Base-by-base conservation (phyloP, 2,797 vertebrate genomes). In the Lepus oiostolus region DNA sequence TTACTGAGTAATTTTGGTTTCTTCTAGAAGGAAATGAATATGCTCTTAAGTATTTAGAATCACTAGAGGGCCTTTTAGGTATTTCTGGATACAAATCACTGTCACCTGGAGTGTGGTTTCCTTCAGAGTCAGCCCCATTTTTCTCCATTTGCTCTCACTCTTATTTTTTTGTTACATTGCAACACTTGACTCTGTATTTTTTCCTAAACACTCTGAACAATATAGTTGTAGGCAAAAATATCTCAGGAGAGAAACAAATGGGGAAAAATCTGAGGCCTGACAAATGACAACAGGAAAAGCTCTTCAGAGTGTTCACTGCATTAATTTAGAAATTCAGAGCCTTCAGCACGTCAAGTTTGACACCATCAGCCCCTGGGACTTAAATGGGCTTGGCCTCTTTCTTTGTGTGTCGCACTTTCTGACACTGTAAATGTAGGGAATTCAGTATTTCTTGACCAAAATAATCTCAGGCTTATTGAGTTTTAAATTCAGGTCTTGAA, bases 1-100 rank as follows among this genome's bases (percentile, higher is more conserved):
- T 90, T 97, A 88, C 79, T 85, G 47, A 22, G 62, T 91, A 97
- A 95, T 95, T 95, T 83, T 94, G 85, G 52, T 95, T 96, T 84
- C 88, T 96, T 89, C 38, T 76, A 93, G 89, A 95, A 95, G 88
- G 72, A 97, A 97, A 97, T 97, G 1, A 96, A 54, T 97, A 95
- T 84, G n/a, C 92, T 93, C 94, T 92, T 84, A 97, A 94, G 62
- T 91, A 96, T 63, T 83, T 97, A 80, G 30, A 62, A 88, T 97
- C 75, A 95, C 68, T 71, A 42, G 81, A 97, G 87, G 94, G 95
- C 71, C 13, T 95, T 95, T 95, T 38, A 86, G 28, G 47, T 65
- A 90, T 85, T 98, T 85, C 96, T 97, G 47, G 22, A 54, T 96
- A 94, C 60, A 87, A 96, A 76, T 97, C 87, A 95, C 38, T 92